Base-by-base conservation (phyloP, 2,888 invertebrate species). In the Ophion slaviceki region DNA sequence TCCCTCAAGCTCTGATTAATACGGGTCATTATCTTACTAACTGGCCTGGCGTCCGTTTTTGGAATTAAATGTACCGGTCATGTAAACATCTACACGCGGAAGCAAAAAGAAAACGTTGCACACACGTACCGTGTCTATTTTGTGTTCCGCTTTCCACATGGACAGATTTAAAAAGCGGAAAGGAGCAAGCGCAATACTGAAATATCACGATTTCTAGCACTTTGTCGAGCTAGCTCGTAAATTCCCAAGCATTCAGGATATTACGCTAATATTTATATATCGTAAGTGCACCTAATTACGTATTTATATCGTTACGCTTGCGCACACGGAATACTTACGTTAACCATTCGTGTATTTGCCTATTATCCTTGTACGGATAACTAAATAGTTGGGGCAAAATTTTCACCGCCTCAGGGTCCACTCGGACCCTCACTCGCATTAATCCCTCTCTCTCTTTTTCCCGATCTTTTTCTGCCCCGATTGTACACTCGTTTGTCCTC, bases 341-440 rank as follows among this genome's bases (percentile, higher is more conserved):
- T 86, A 86, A 86, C 86, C 86, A 86, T 86, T 86, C 86, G 86
- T 83, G 47, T 57, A 80, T 77, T 68, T 61, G 62, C 62, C 47
- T 68, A 64, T 80, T 77, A 59, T 80, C 80, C 78, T 72, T 45
- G 66, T 72, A 57, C 17, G n/a, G 45, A 74, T 45, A 4, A 74
- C 78, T 53, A 28, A 70, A 80, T 78, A 28, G 53, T 78, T n/a
- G 20, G 53, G 2, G 57, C 57, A 57, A 86, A 86, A 81, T 82
- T 72, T 77, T 82, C 80, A 74, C 80, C 71, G 62, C 74, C 20
- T 74, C 81, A 70, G 87, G 88, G 86, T 84, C 87, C 88, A 72
- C 74, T 32, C 53, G 88, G 87, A 87, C 88, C 88, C 87, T 71
- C 82, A 82, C 74, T 75, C 61, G 61, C 74, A 82, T 86, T 82